Evolutionary conservation across 2,888 invertebrate species (phyloP).

Genomic region (Tiliacea citrago): DNA sequence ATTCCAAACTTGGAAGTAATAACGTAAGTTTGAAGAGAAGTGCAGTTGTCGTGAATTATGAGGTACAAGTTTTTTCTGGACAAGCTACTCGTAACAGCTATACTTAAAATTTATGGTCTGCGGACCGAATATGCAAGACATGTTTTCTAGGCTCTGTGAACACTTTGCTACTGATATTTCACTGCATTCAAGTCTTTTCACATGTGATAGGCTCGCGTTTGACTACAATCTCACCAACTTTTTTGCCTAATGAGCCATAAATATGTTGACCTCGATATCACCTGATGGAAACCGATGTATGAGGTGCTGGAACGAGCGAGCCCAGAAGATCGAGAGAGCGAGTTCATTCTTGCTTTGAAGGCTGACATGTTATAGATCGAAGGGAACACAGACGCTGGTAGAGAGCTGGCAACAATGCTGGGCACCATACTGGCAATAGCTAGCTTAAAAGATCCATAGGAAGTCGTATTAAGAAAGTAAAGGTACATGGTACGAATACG

Average conservation of each 20-base stretch:
- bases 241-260: background rate
- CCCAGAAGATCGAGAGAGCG: background rate
- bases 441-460: too few relatives aligned
- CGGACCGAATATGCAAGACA: background rate
- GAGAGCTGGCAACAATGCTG: background rate
- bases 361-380: background rate
- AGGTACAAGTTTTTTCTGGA: constrained; percentile 42
- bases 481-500: background rate
- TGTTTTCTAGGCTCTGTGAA: background rate
- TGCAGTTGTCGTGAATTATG: constrained; percentile 36
- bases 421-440: too few relatives aligned
- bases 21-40: constrained; percentile 29
- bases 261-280: background rate
- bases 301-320: background rate
- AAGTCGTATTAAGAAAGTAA: too few relatives aligned
- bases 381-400: background rate
- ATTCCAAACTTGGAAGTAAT: constrained; percentile 40
- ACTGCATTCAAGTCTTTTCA: background rate
- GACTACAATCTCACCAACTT: background rate
- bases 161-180: background rate
- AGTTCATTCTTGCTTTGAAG: background rate
- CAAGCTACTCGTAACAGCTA: background rate
- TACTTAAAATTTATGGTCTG: background rate
- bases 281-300: background rate
- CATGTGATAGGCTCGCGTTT: background rate